These are phyloP conservation scores for Drosophila anomalipes DNA, from an alignment of 2,888 invertebrate species.

Conservation along the genomic window DNA sequence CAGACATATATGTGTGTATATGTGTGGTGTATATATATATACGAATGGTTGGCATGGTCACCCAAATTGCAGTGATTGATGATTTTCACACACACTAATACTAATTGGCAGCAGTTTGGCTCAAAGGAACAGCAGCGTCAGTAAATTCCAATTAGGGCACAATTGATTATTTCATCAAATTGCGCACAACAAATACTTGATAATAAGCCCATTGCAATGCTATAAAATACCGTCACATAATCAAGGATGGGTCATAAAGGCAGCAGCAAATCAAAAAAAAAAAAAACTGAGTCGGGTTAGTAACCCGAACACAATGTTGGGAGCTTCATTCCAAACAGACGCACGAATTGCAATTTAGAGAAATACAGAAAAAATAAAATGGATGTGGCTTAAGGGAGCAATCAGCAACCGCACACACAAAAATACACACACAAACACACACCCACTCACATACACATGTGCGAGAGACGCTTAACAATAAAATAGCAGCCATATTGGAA, in stretches of 20 bases:
- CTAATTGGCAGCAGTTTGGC: constrained; percentile 28
- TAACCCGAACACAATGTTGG: neutral
- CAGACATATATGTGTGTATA: constrained; percentile 6
- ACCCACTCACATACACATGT: constrained; percentile 23
- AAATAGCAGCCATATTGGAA: constrained; percentile 58
- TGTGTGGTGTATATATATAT: constrained; percentile 4
- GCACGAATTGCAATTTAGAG: constrained; percentile 70
- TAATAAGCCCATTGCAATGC: constrained; percentile 66
- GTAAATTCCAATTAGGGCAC: constrained; percentile 45
- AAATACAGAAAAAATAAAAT: constrained; percentile 56
- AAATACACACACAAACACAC: neutral
- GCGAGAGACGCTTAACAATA: constrained; percentile 50
- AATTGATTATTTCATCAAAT: constrained; percentile 46
- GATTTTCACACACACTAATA: constrained; percentile 19
- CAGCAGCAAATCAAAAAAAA: constrained; percentile 41
- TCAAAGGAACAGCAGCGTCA: constrained; percentile 16
- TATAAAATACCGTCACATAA: constrained; percentile 65
- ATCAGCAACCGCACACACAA: constrained; percentile 54
- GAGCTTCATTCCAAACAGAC: constrained; percentile 17
- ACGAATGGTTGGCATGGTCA: constrained; percentile 20
- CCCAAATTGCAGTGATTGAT: constrained; percentile 40
- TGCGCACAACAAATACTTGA: constrained; percentile 38
- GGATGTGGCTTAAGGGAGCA: constrained; percentile 78
- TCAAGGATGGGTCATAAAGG: constrained; percentile 57
- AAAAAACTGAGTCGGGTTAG: neutral